Percentiles rank a stretch among this genome's conserved stretches.
phyloP scores from a whole-genome alignment of 1,140 invertebrate species.

The Pseudomyrmex gracilis region DNA sequence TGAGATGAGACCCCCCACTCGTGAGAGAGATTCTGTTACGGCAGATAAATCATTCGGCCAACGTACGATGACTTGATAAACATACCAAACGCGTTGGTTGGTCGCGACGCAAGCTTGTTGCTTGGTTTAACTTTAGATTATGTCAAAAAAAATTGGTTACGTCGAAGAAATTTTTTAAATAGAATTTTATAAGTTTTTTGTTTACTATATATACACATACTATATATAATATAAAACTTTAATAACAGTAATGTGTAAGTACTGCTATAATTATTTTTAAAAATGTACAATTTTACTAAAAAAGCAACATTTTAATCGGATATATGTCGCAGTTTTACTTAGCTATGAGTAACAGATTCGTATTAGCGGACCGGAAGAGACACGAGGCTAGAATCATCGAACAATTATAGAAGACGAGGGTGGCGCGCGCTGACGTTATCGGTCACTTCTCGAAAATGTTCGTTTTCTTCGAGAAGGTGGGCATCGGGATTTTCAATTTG shows the following conservation, averaged over 20 bases:
- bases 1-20: slow-evolving; percentile 26
- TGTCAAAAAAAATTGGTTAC: too few relatives aligned
- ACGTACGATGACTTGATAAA: slow-evolving; percentile 39
- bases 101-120: not conserved
- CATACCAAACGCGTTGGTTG: not conserved
- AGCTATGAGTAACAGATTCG: not conserved
- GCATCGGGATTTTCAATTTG: slow-evolving; percentile 36
- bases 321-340: not conserved
- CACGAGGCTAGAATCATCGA: slow-evolving; percentile 26
- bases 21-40: slow-evolving; percentile 41
- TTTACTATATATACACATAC: not conserved
- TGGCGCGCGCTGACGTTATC: slow-evolving; percentile 42
- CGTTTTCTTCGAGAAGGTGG: slow-evolving; percentile 28
- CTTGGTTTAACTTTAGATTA: too few relatives aligned
- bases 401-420: slow-evolving; percentile 53
- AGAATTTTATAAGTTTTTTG: not conserved
- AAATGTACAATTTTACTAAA: not conserved
- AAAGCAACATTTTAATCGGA: not conserved
- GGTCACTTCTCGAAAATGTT: slow-evolving; percentile 27
- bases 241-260: too few relatives aligned
- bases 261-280: not conserved
- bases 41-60: slow-evolving; percentile 52
- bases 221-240: too few relatives aligned
- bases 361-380: not conserved
- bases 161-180: not conserved